Evolutionary conservation across 2,113 vertebrate species (phyloP), one percentile per base, ranked within the genome.

Genomic region (Chaenocephalus aceratus): DNA sequence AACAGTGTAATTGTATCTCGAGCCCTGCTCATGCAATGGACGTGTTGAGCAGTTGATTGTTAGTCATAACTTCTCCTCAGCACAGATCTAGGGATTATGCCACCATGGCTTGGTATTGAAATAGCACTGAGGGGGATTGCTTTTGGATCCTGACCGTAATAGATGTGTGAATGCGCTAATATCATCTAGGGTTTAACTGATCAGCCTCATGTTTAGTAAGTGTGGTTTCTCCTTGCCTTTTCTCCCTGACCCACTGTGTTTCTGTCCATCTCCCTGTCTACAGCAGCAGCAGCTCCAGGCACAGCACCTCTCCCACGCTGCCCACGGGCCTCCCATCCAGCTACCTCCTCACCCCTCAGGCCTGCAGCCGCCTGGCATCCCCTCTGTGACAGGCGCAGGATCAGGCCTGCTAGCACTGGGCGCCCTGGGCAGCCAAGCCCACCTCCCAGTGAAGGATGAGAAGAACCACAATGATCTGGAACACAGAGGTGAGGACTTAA

Each of bases 221-320:
- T 65, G 63, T 48, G 74, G 67, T 71, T 86, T 86, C 77, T 60
- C 34, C 49, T 72, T 67, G 80, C 53, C 70, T 71, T 87, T 86
- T 88, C 88, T 75, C 85, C 81, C 87, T 18, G 73, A 94, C 92
- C 91, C 92, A 94, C 89, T 94, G 26, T 94, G 26, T 93, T 79
- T 92, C 73, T 91, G 83, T 86, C 69, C 79, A 3, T 76, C 13
- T 83, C 56, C 80, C n/a, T 90, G 73, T 91, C 48, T 82, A 45
- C 96, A 98, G 98, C 98, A 99, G 94, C 98, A 99, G 95, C 97
- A 99, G 91, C 97, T 99, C 89, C 97, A 98, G 94, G 97, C 97
- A 0, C 97, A 98, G 92, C 98, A 98, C 89, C 97, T 99, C 63
- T 98, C 97, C 18, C 98, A 99, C 4, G 97, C 97, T 4, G 96